These are phyloP conservation scores for Caracal caracal DNA, from an alignment of 2,113 vertebrate species.

Conservation along the genomic window DNA sequence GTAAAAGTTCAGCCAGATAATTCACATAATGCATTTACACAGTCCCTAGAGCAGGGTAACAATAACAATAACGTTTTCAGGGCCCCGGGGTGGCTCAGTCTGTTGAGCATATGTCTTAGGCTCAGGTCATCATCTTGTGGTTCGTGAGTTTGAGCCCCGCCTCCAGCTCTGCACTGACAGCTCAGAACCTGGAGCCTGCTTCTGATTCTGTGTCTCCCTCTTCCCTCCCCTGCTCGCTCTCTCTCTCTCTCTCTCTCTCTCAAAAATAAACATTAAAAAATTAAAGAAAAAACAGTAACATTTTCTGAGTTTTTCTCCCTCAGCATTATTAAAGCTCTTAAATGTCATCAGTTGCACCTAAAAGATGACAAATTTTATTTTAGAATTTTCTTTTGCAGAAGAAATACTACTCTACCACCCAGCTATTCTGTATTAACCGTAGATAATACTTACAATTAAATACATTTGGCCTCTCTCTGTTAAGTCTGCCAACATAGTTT, in stretches of 20 bases:
- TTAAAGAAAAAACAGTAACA: too few relatives aligned
- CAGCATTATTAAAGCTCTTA: neutral
- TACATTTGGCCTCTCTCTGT: neutral
- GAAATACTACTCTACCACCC: neutral
- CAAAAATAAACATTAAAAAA: too few relatives aligned
- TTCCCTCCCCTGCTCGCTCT: too few relatives aligned
- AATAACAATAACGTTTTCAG: neutral
- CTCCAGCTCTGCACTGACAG: too few relatives aligned
- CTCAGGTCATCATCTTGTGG: too few relatives aligned
- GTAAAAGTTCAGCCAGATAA: neutral
- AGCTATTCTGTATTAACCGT: neutral
- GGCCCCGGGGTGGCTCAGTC: too few relatives aligned
- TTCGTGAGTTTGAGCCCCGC: too few relatives aligned
- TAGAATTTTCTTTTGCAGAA: slow-evolving; percentile 2
- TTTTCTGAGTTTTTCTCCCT: neutral
- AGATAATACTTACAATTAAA: neutral
- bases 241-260: too few relatives aligned
- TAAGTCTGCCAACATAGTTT: neutral
- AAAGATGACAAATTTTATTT: neutral
- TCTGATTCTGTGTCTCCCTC: too few relatives aligned
- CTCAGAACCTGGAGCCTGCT: too few relatives aligned
- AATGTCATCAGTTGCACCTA: neutral
- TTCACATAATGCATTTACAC: neutral
- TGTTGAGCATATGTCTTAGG: too few relatives aligned
- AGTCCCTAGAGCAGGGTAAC: neutral